Conservation (phyloP, 2,797 vertebrate genomes). For the Nannoperca australis region DNA sequence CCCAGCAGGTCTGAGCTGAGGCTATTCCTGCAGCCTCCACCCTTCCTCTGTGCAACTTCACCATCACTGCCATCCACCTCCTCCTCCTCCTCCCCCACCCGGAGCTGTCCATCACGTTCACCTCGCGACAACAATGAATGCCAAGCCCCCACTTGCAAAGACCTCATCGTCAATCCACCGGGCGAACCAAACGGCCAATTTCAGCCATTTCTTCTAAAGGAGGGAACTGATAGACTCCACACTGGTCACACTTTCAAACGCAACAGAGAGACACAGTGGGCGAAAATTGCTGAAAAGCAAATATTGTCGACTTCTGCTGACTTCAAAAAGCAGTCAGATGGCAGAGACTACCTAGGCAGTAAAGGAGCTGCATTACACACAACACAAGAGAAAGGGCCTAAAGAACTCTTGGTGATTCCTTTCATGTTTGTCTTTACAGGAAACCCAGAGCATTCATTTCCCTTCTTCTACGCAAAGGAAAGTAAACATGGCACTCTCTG, state of each 20-base stretch:
- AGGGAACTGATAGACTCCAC: slow-evolving; percentile 69
- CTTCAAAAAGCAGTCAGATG: slow-evolving; percentile 80
- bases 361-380: slow-evolving; percentile 71
- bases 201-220: slow-evolving; percentile 67
- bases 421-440: slow-evolving; percentile 80
- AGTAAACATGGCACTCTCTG: slow-evolving; percentile 75
- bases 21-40: slow-evolving; percentile 57
- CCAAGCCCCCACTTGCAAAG: slow-evolving; percentile 51
- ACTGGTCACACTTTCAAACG: slow-evolving; percentile 76
- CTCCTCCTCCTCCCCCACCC: slow-evolving; percentile 25
- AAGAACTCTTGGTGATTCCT: slow-evolving; percentile 76
- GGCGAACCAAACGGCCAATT: slow-evolving; percentile 71
- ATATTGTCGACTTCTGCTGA: slow-evolving; percentile 77
- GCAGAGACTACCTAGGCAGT: slow-evolving; percentile 74
- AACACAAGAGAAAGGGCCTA: slow-evolving; percentile 76
- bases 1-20: slow-evolving; percentile 70
- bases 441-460: slow-evolving; percentile 67
- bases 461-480: slow-evolving; percentile 70
- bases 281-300: slow-evolving; percentile 78
- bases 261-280: slow-evolving; percentile 72
- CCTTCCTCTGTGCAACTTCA: slow-evolving; percentile 31
- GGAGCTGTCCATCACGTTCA: slow-evolving; percentile 60
- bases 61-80: slow-evolving; percentile 8
- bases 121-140: slow-evolving; percentile 48
- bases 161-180: slow-evolving; percentile 50